These are phyloP conservation scores for Peromyscus melanophrys DNA, from an alignment of 2,797 vertebrate genomes.

Conservation along the genomic window DNA sequence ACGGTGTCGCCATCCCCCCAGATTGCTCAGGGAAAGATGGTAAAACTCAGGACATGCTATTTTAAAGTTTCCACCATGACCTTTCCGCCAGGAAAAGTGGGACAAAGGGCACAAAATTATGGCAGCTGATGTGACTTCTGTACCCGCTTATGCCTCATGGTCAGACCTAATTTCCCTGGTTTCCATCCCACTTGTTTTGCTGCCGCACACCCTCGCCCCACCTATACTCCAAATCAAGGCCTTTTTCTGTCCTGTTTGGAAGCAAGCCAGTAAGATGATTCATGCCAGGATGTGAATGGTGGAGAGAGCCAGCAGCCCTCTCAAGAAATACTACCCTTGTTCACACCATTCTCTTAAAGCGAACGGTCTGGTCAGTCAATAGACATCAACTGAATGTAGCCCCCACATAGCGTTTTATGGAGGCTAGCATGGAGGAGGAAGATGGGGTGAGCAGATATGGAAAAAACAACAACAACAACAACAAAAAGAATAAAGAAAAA, in stretches of 20 bases:
- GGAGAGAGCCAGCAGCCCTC: conserved; percentile 14
- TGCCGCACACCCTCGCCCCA: background rate
- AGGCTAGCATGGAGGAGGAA: background rate
- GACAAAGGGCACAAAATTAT: background rate
- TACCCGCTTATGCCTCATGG: background rate
- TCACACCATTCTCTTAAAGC: background rate
- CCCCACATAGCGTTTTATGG: background rate
- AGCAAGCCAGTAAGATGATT: conserved; percentile 34
- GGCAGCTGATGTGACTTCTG: background rate
- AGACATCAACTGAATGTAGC: background rate
- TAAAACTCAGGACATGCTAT: background rate
- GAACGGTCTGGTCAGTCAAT: background rate
- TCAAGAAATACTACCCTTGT: conserved; percentile 32
- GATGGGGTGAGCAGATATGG: background rate
- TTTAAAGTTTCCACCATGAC: background rate
- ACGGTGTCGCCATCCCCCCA: conserved; percentile 11
- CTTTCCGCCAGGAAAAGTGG: background rate
- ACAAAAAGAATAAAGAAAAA: too few species aligned
- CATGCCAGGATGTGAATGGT: background rate
- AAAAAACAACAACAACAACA: background rate
- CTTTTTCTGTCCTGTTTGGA: conserved; percentile 45
- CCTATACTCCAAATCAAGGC: conserved; percentile 40
- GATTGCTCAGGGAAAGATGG: background rate
- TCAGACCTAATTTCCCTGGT: conserved; percentile 8
- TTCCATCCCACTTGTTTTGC: background rate